phyloP scores from a whole-genome alignment of 2,797 vertebrate species.

The Micromesistius poutassou region DNA sequence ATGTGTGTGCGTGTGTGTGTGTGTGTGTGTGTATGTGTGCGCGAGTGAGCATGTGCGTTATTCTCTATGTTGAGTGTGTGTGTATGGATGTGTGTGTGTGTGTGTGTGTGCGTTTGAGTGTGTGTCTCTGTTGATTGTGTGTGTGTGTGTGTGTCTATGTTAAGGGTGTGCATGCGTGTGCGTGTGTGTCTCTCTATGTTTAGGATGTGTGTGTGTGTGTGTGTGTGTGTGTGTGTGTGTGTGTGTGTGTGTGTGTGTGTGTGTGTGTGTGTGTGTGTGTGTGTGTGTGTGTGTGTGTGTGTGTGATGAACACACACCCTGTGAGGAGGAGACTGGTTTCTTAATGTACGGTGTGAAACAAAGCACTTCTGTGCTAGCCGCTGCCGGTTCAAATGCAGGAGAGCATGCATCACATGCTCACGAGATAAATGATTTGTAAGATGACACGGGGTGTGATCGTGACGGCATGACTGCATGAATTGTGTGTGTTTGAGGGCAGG shows the following conservation, averaged over 20 bases:
- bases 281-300: constrained; percentile 4
- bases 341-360: constrained; percentile 56
- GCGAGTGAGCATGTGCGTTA: too few relatives aligned
- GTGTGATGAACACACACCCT: background rate
- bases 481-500: too few relatives aligned
- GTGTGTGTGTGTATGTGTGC: too few relatives aligned
- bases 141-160: constrained; percentile 13
- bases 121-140: constrained; percentile 8
- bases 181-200: constrained; percentile 29
- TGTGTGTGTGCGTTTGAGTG: too few relatives aligned
- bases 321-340: constrained; percentile 41
- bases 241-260: too few relatives aligned
- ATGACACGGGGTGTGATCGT: background rate
- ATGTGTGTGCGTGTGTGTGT: too few relatives aligned
- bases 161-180: constrained; percentile 14
- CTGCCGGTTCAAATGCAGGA: constrained; percentile 57
- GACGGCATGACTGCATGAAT: background rate
- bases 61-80: too few relatives aligned
- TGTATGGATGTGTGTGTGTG: too few relatives aligned
- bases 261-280: constrained; percentile 3
- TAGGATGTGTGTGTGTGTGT: constrained; percentile 35
- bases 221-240: background rate
- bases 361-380: constrained; percentile 54
- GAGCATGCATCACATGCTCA: constrained; percentile 25
- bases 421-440: constrained; percentile 20